phyloP scores from a whole-genome alignment of 2,888 invertebrate genomes.

The Phortica magna region DNA sequence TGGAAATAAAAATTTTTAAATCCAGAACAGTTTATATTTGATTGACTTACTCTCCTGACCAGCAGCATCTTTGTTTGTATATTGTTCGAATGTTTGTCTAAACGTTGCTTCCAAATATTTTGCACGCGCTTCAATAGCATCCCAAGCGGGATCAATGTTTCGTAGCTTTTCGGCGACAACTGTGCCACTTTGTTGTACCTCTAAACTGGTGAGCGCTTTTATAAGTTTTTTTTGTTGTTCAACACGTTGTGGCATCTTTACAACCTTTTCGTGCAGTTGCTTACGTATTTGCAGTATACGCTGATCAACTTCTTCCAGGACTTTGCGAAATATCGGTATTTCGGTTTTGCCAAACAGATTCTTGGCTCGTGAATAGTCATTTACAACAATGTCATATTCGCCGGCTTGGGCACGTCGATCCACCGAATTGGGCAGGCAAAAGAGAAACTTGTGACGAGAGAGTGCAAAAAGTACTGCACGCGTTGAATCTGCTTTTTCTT shows the following conservation, averaged over 20 bases:
- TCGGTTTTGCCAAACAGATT: conserved; percentile 97
- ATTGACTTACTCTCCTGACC: conserved; percentile 66
- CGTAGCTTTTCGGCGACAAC: conserved; percentile 73
- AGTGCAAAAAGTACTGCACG: conserved; percentile 95
- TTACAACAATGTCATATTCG: conserved; percentile 98
- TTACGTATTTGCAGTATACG: conserved; percentile 89
- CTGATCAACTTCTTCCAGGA: conserved; percentile 93
- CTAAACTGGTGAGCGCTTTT: conserved; percentile 86
- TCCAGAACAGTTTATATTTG: background rate
- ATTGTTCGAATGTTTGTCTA: conserved; percentile 75
- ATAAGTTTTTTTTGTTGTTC: conserved; percentile 98
- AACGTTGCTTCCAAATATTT: conserved; percentile 83
- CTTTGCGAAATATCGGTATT: conserved; percentile 90
- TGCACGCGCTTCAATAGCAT: conserved; percentile 91
- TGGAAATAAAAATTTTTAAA: conserved; percentile 11
- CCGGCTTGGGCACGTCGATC: conserved; percentile 95
- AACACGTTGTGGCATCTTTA: conserved; percentile 93
- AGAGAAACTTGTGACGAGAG: conserved; percentile 94
- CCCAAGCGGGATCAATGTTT: conserved; percentile 96
- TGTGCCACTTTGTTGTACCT: conserved; percentile 79
- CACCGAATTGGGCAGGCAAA: conserved; percentile 96
- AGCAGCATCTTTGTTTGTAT: conserved; percentile 70
- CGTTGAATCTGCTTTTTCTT: conserved; percentile 97
- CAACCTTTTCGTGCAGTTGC: conserved; percentile 88
- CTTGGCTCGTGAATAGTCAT: conserved; percentile 97